A percentile compares a stretch with the other conserved stretches of the same genome.
Conservation (phyloP, 2,113 vertebrate species). For the Felis catus region F.catus_Fca126_mat1.0 CM031424.1:88597001-88597500, state of each 20-base stretch:
- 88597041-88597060: neutral
- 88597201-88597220: neutral
- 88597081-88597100: neutral
- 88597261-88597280: neutral
- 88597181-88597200: rapidly evolving
- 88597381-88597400: constrained; percentile 84
- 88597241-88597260: rapidly evolving
- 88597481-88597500: constrained; percentile 99
- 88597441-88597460: constrained; percentile 88
- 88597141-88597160: neutral
- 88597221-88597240: rapidly evolving
- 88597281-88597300: constrained; percentile 48
- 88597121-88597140: neutral
- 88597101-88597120: rapidly evolving
- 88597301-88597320: constrained; percentile 63
- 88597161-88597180: rapidly evolving
- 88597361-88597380: constrained; percentile 81
- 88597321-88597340: constrained; percentile 83
- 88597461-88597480: constrained; percentile 93
- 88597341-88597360: constrained; percentile 44
- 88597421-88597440: constrained; percentile 87
- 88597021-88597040: neutral
- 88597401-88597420: constrained; percentile 97
- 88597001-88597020: neutral
- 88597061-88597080: rapidly evolving